phyloP scores from a whole-genome alignment of 2,113 vertebrate species.

The Thunnus thynnus region DNA sequence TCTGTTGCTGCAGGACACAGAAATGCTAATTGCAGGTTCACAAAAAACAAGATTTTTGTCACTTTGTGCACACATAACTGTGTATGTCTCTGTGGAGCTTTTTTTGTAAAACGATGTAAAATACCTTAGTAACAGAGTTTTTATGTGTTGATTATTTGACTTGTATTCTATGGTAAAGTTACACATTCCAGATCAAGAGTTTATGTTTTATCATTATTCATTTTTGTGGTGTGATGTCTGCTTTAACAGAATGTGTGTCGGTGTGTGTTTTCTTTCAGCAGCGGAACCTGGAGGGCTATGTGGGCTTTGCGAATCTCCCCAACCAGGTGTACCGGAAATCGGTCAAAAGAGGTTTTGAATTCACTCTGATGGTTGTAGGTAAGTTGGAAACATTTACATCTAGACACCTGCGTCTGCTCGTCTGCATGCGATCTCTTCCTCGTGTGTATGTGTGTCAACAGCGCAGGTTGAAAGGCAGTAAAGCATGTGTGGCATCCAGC shows the following conservation, averaged over 20 bases:
- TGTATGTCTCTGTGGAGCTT: background rate
- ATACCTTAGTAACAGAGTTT: background rate
- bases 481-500: conserved; percentile 39
- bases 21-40: conserved; percentile 61
- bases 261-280: conserved; percentile 76
- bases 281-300: conserved; percentile 87
- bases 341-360: conserved; percentile 87
- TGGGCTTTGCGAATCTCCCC: conserved; percentile 87
- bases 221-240: background rate
- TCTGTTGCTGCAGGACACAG: conserved; percentile 39
- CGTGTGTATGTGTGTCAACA: conserved; percentile 28
- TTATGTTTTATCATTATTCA: background rate
- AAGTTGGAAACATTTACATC: conserved; percentile 63
- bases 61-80: background rate
- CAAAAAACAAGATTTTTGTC: conserved; percentile 21
- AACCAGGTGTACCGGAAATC: conserved; percentile 89
- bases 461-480: background rate
- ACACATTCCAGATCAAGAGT: background rate
- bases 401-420: background rate
- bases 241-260: conserved; percentile 7
- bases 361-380: conserved; percentile 89
- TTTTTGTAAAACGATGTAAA: background rate
- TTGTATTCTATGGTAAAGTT: background rate
- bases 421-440: conserved; percentile 25
- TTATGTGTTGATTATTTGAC: background rate